A percentile compares a stretch with the other conserved stretches of the same genome.
These are phyloP conservation scores for Lagopus leucura DNA, from an alignment of 2,113 vertebrate species.

Conservation along the genomic window DNA sequence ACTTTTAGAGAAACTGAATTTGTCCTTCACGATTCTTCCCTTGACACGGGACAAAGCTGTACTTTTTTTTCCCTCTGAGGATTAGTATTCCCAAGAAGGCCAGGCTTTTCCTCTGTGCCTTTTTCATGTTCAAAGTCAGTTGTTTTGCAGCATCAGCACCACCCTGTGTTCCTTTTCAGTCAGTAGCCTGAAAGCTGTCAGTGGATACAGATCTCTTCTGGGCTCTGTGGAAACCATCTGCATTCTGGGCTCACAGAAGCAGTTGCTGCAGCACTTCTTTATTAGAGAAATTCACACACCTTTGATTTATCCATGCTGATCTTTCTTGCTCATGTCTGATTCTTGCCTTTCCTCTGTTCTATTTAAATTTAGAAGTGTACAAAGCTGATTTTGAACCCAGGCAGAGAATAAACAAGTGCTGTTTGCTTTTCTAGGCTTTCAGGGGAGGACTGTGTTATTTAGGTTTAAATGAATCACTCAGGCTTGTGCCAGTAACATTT, in stretches of 20 bases:
- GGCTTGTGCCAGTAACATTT: background rate
- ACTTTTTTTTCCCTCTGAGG: background rate
- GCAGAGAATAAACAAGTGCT: background rate
- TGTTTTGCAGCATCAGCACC: slow-evolving; percentile 52
- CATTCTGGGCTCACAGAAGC: background rate
- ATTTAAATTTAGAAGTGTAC: background rate
- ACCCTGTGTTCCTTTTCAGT: slow-evolving; percentile 27
- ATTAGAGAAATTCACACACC: background rate
- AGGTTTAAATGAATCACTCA: background rate
- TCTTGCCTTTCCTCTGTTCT: background rate
- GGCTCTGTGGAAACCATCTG: background rate
- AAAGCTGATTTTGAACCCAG: background rate
- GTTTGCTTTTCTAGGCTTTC: background rate
- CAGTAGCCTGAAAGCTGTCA: background rate
- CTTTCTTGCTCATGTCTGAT: background rate
- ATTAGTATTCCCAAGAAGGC: background rate
- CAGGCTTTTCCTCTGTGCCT: background rate
- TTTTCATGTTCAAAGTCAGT: background rate
- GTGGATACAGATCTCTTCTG: background rate
- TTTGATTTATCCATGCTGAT: background rate
- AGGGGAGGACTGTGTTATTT: background rate
- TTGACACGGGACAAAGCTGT: background rate
- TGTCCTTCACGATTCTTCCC: background rate
- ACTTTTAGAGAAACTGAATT: background rate
- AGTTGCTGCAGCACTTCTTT: background rate